Percentiles rank a stretch among this genome's conserved stretches.
phyloP scores from a whole-genome alignment of 2,113 vertebrate species.

The Lonchura striata region DNA sequence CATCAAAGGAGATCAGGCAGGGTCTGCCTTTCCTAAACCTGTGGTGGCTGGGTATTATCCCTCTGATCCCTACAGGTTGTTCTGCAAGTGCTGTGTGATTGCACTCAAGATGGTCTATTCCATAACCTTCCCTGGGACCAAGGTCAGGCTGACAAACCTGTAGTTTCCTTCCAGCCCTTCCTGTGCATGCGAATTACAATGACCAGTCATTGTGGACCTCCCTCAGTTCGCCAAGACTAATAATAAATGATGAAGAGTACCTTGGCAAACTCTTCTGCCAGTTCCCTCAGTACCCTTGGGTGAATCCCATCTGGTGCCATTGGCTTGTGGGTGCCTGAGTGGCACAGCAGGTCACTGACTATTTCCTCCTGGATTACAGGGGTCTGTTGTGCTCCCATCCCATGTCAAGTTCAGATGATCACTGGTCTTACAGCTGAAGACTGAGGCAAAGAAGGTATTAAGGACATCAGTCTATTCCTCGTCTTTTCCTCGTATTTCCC shows the following conservation, averaged over 20 bases:
- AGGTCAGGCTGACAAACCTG: not conserved
- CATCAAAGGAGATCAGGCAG: not conserved
- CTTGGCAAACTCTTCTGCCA: not conserved
- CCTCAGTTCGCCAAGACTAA: not conserved
- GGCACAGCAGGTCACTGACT: not conserved
- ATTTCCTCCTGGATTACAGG: not conserved
- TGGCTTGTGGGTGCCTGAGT: not conserved
- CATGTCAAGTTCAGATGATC: not conserved
- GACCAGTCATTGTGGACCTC: not conserved
- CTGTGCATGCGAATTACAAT: not conserved
- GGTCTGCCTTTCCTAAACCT: not conserved
- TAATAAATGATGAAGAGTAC: not conserved
- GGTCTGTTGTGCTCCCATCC: not conserved
- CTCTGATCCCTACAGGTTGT: not conserved
- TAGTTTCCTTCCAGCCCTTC: not conserved
- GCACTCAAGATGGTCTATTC: not conserved
- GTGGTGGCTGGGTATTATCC: not conserved
- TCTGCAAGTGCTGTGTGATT: not conserved
- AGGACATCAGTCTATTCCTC: not conserved
- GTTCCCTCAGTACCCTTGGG: not conserved
- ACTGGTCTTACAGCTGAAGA: not conserved
- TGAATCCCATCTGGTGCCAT: not conserved
- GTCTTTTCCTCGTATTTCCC: not conserved
- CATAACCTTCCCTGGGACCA: not conserved
- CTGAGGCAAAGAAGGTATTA: not conserved